phyloP scores from a whole-genome alignment of 2,113 vertebrate species.

The Erythrolamprus reginae region DNA sequence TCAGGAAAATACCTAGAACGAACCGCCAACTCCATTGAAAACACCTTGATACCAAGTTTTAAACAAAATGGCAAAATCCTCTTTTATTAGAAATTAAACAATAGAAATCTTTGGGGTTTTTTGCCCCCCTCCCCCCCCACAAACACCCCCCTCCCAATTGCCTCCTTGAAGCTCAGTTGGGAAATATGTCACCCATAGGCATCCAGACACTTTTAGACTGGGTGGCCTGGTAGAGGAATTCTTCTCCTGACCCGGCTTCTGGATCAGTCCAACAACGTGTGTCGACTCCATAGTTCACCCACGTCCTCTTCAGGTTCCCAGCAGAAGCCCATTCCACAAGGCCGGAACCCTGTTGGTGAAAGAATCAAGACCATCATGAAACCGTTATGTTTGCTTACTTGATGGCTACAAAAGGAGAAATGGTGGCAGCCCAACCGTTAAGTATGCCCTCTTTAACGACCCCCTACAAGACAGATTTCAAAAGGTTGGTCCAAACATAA shows the following conservation, averaged over 20 bases:
- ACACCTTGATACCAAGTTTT: not conserved
- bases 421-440: not conserved
- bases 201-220: slow-evolving; percentile 84
- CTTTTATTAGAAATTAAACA: not conserved
- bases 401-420: not conserved
- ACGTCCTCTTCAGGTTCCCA: slow-evolving; percentile 77
- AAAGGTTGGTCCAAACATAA: not conserved
- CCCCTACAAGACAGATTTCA: not conserved
- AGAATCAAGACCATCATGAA: not conserved
- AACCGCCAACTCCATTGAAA: not conserved
- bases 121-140: too few relatives aligned
- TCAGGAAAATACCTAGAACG: not conserved
- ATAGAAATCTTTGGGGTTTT: not conserved
- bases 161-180: slow-evolving; percentile 34
- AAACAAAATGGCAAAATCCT: not conserved
- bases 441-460: not conserved
- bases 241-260: slow-evolving; percentile 54
- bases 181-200: slow-evolving; percentile 70
- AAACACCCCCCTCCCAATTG: not conserved
- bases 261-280: slow-evolving; percentile 26
- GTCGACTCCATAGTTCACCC: slow-evolving; percentile 64
- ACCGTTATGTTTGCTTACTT: not conserved
- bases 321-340: slow-evolving; percentile 81
- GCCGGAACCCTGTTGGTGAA: slow-evolving; percentile 74
- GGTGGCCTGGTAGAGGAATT: slow-evolving; percentile 72